Base-by-base conservation (phyloP, 2,888 invertebrate species). In the Epirrhoe tristata region DNA sequence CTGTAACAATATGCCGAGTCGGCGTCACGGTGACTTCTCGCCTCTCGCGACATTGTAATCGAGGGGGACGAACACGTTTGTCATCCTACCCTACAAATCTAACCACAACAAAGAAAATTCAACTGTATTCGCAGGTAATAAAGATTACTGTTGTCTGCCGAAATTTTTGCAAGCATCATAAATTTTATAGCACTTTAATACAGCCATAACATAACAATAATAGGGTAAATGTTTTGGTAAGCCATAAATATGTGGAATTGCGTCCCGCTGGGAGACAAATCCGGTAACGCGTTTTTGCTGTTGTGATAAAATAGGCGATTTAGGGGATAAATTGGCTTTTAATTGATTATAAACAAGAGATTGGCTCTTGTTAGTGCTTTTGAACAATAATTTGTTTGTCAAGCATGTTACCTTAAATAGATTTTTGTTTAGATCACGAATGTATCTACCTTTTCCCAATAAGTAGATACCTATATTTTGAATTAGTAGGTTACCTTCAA, bases 141-240 rank as follows among this genome's bases (percentile, higher is more conserved):
- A 71, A 76, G 72, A 61, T 31, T 32, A 70, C 66, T 77, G 69
- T 82, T 6, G n/a, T 14, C 1, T 66, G 61, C 0, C 0, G 4
- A 4, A 67, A 73, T 80, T 77, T 87, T 77, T 78, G 88, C 88
- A 88, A 89, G 90, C 87, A 82, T 88, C 89, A 93, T 93, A 91
- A 90, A 91, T 90, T 93, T 93, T 91, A 93, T 90, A 83, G 86
- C 88, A 84, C 82, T 93, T 92, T 93, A 91, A 93, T 93, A 92
- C 89, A 90, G 92, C 91, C 89, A 88, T 93, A 93, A 91, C 89
- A 84, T 82, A 85, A 89, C 90, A 91, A 91, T 93, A 93, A 92
- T 91, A 91, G 93, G 91, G 90, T 88, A 93, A 93, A 93, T 93
- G 93, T 93, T 93, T 93, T 93, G 93, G 92, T 91, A 90, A 90